Evolutionary conservation across 2,113 vertebrate genomes (phyloP).

Genomic region (Nothocercus nigrocapillus): DNA sequence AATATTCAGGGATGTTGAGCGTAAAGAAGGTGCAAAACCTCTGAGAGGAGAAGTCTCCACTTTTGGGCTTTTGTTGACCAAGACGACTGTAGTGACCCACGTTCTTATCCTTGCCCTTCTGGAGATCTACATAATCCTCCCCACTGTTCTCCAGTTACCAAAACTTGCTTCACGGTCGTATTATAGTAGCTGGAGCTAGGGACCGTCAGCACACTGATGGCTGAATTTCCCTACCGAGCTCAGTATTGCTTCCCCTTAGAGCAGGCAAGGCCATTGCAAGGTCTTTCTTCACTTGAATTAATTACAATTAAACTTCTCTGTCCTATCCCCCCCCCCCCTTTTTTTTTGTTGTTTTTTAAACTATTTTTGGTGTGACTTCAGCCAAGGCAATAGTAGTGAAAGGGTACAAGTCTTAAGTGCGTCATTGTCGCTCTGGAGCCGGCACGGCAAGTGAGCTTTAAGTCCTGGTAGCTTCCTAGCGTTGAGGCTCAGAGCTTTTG

Average conservation of each 20-base stretch:
- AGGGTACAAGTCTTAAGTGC: rapidly evolving
- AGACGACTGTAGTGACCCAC: background rate
- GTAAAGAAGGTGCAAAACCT: background rate
- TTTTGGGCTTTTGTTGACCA: background rate
- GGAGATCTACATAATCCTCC: background rate
- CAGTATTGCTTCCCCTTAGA: background rate
- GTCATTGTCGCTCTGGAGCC: background rate
- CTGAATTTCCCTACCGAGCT: background rate
- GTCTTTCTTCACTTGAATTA: background rate
- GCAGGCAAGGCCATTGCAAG: rapidly evolving
- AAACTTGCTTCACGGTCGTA: background rate
- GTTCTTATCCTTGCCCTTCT: background rate
- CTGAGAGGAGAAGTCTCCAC: background rate
- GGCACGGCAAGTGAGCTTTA: background rate
- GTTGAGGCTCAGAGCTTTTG: too few relatives aligned
- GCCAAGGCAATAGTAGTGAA: background rate
- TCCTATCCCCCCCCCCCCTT: background rate
- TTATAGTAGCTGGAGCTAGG: background rate
- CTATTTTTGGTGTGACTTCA: background rate
- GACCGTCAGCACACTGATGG: background rate
- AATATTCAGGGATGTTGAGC: background rate
- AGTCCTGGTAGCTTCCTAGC: background rate
- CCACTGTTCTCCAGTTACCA: background rate
- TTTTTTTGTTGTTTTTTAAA: background rate
- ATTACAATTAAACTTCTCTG: background rate